Evolutionary conservation across 2,113 vertebrate species (phyloP), one percentile per base, ranked within the genome.

Genomic region (Strix aluco): DNA sequence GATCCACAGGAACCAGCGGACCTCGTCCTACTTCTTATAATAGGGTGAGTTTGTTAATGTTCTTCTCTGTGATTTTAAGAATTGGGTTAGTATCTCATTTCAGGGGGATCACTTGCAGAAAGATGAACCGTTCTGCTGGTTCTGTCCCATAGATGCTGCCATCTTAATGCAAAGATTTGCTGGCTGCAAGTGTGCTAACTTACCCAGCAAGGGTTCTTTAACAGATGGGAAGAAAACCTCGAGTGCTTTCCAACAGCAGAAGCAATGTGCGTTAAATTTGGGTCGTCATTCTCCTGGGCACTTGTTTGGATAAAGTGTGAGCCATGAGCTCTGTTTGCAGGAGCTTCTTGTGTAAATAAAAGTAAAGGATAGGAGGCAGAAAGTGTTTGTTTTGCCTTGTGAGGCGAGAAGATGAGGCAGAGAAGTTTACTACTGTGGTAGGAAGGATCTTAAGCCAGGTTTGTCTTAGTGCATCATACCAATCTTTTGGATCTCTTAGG

Each of bases 131-230:
- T 79, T 59, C 85, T 49, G 72, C 38, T 23, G 59, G 7, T 49
- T 54, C 58, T 34, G 0, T 47, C 47, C 34, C 1, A 4, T 5
- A 27, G n/a, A 23, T 15, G 4, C 36, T 27, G 26, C 40, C 14
- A 13, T 30, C 36, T 40, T n/a, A 17, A 21, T 6, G 25, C 34
- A 20, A 2, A 47, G 54, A 8, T 13, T 38, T 92, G 23, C 58
- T 71, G 58, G 25, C 29, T 32, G 51, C 65, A 14, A 8, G 6
- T 1, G 2, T 25, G 58, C 13, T 15, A 9, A 22, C 29, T 7
- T 7, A 30, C 7, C 4, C n/a, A 44, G 52, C 11, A 5, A 46
- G 38, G 27, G 0, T 5, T 77, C 58, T 36, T 30, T 57, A 21
- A 13, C 15, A 9, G 38, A 10, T 7, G 25, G 21, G 27, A n/a